Base-by-base conservation (phyloP, 1,140 invertebrate genomes). In the Dreissena polymorpha region DNA sequence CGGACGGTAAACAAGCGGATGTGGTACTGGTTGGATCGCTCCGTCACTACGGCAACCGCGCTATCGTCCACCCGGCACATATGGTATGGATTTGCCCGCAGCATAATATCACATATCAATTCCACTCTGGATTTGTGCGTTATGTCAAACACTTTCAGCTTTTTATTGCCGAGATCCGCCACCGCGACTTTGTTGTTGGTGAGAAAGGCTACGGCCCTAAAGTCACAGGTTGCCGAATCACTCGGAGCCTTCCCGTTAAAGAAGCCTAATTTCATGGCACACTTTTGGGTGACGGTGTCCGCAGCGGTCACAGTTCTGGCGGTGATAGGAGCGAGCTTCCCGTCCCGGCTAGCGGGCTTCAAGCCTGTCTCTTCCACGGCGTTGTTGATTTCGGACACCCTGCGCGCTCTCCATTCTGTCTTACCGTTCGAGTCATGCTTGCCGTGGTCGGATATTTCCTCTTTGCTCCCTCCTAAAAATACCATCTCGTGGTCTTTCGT, bases 121-220 rank as follows among this genome's bases (percentile, higher is more conserved):
- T 82, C 79, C 51, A 82, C 79, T 14, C 79, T 53, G 23, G 71
- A 65, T 74, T 82, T 82, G 49, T 82, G 79, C 21, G 79, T 53
- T 21, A 82, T 65, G 51, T 82, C 79, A 68, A 82, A 82, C 21
- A 82, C 29, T 57, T 82, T 82, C 21, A 82, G 79, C 53, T 82
- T 82, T 18, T 82, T 82, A 70, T 82, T 82, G 0, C 69, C 70
- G 57, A 67, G 79, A 18, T 82, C 79, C 27, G 79, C 68, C 10
- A 82, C 6, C 18, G 72, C 79, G 25, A 82, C 39, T 68, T 82
- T 82, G 21, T 39, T 64, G 51, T 82, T 72, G 21, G 79, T 73
- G 0, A 82, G 18, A 65, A 82, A 82, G 13, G 64, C 63, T 10
- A 74, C 60, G 13, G 68, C 70, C 57, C 71, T 49, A 49, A 82